Evolutionary conservation across 2,797 vertebrate species (phyloP), one percentile per base, ranked within the genome.

Genomic region (Pipistrellus pipistrellus): DNA sequence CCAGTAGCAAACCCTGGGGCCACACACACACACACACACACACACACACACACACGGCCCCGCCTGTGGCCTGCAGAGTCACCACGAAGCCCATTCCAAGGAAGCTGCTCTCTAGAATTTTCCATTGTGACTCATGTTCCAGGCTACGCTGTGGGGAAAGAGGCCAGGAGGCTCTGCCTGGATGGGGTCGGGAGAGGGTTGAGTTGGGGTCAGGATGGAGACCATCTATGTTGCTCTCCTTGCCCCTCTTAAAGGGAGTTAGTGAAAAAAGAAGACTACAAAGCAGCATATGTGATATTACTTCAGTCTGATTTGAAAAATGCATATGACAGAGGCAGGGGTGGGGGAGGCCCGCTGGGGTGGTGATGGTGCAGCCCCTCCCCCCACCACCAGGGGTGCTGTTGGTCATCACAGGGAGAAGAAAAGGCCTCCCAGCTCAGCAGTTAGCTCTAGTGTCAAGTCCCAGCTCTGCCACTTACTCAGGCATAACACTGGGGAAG

Each of bases 111-210:
- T 91, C 77, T n/a, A 41, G 68, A 62, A 15, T n/a, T 88, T 51
- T 51, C 73, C n/a, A 25, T 6, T 18, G 2, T 10, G 21, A 86
- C 66, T 59, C 17, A 4, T 1, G n/a, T 32, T 41, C 35, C 17
- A 2, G 9, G 55, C 35, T 75, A 44, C 4, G 0, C 13, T 6
- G 6, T 1, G 20, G 17, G 44, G 1, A 15, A 23, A 46, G 53
- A 77, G 72, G 20, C 10, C 76, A 6, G 18, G 30, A 75, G 20
- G 30, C 57, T 53, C 30, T 4, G 1, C 30, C 51, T 2, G 2
- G 3, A 8, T 0, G 6, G 6, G 23, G 25, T 51, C 15, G 11
- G 8, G 4, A 8, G 0, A 4, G 8, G 20, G 21, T 25, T 4
- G 25, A 14, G 27, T 38, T 57, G 51, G 18, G 30, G 25, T 51